A percentile compares a stretch with the other conserved stretches of the same genome.
Conservation (phyloP, 2,888 invertebrate species). For the Listrodromus nycthemerus region DNA sequence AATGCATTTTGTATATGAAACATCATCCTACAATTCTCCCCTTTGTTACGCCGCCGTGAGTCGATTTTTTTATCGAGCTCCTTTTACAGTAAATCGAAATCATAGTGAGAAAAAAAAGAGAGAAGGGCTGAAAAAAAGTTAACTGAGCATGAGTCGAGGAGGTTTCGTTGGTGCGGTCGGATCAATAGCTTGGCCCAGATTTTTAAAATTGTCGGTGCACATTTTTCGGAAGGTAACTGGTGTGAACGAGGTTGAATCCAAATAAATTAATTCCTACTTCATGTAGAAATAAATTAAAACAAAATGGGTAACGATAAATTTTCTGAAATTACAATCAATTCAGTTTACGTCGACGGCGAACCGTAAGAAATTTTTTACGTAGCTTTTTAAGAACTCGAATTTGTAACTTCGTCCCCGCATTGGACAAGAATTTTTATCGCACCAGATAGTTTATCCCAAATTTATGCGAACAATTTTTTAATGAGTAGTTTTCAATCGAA, state of each 20-base stretch:
- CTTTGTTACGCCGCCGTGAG: neutral
- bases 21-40: neutral
- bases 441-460: neutral
- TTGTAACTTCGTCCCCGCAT: neutral
- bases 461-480: neutral
- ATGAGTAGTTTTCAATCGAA: neutral
- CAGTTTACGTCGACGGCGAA: neutral
- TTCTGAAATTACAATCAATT: neutral
- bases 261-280: constrained; percentile 14
- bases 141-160: neutral
- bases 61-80: neutral
- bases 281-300: neutral
- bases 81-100: neutral
- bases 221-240: neutral
- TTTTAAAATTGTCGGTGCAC: neutral
- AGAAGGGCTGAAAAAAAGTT: neutral
- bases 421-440: neutral
- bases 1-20: constrained; percentile 77
- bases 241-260: neutral
- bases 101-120: neutral
- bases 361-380: neutral
- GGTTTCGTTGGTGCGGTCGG: neutral
- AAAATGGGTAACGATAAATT: constrained; percentile 7
- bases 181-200: neutral
- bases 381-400: neutral